Evolutionary conservation across 2,113 vertebrate species (phyloP).

Genomic region (Gymnorhina tibicen): DNA sequence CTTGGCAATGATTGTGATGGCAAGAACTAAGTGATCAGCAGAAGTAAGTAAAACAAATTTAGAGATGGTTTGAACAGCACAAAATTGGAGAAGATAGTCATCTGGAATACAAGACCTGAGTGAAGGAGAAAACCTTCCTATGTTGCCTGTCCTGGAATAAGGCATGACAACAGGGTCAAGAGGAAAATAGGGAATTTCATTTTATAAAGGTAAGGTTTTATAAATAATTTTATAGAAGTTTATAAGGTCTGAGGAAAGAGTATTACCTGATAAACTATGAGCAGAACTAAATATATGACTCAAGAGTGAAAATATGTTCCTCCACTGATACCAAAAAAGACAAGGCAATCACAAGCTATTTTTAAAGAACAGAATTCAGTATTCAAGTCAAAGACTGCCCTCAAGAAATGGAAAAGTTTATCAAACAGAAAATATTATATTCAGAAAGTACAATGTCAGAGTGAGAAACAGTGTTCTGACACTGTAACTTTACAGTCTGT

Average conservation of each 20-base stretch:
- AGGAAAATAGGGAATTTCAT: not conserved
- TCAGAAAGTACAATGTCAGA: not conserved
- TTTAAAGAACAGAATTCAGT: not conserved
- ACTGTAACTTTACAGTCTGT: not conserved
- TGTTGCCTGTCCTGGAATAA: not conserved
- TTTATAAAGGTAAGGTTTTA: not conserved
- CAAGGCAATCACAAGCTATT: not conserved
- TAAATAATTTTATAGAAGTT: not conserved
- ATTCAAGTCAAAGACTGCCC: not conserved
- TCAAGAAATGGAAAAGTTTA: not conserved
- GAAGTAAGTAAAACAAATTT: not conserved
- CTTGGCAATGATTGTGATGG: not conserved
- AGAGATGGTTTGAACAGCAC: not conserved
- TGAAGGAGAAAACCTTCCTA: not conserved
- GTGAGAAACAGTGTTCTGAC: not conserved
- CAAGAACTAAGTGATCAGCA: not conserved
- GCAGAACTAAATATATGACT: not conserved
- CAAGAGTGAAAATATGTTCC: not conserved
- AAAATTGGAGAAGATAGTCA: not conserved
- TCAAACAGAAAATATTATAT: not conserved
- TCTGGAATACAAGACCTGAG: not conserved
- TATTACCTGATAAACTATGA: not conserved
- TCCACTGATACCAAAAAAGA: not conserved
- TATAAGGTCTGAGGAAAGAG: not conserved
- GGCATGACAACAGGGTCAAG: not conserved